These are phyloP conservation scores for Solen grandis DNA, from an alignment of 1,140 invertebrate genomes.

Conservation along the genomic window DNA sequence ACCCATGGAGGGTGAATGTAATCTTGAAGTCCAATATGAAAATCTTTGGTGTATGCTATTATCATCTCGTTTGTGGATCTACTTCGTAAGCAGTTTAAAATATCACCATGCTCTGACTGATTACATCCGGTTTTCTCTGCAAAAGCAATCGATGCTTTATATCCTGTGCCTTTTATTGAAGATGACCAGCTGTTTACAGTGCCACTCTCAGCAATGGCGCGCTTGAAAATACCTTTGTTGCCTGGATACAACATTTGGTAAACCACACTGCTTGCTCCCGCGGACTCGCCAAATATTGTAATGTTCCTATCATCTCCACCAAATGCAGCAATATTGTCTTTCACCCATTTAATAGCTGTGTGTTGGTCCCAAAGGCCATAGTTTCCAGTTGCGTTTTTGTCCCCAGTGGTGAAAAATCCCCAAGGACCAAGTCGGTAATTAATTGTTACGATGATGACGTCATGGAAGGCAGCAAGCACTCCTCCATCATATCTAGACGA, in stretches of 20 bases:
- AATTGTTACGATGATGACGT: constrained; percentile 95
- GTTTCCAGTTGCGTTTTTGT: constrained; percentile 86
- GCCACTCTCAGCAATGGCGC: constrained; percentile 1
- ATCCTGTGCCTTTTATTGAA: background rate
- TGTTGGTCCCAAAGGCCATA: constrained; percentile 90
- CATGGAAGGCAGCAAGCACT: constrained; percentile 87
- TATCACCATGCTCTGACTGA: background rate
- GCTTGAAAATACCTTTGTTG: background rate
- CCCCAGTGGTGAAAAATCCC: constrained; percentile 94
- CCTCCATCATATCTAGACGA: constrained; percentile 94
- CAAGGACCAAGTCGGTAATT: constrained; percentile 93
- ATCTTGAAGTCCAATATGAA: background rate
- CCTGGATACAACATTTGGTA: constrained; percentile 34
- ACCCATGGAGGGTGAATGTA: background rate
- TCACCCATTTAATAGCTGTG: constrained; percentile 87
- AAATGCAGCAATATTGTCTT: constrained; percentile 69
- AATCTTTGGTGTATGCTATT: background rate
- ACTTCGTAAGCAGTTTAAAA: background rate
- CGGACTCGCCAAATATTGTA: constrained; percentile 59
- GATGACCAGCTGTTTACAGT: background rate
- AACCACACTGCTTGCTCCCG: constrained; percentile 48
- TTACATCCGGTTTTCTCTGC: background rate
- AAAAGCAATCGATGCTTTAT: background rate
- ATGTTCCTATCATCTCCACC: constrained; percentile 50
- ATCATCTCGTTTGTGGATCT: background rate